A percentile compares a stretch with the other conserved stretches of the same genome.
These are phyloP conservation scores for Scelioninae gen. 1 DNA, from an alignment of 2,888 invertebrate species.

Conservation along the genomic window DNA sequence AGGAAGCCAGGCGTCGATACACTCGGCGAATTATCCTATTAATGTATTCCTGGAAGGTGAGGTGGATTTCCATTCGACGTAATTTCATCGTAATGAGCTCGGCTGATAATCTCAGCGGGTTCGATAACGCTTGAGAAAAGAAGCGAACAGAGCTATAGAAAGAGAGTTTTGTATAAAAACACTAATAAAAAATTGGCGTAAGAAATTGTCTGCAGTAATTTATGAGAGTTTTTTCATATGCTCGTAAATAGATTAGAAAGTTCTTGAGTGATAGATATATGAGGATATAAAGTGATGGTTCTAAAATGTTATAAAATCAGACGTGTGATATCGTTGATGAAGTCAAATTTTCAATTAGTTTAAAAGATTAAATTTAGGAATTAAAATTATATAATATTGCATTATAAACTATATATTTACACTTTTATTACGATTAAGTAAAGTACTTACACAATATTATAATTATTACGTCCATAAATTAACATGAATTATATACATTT, in stretches of 20 bases:
- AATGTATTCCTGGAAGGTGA: conserved; percentile 61
- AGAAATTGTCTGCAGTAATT: conserved; percentile 3
- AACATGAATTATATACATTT: no score
- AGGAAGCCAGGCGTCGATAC: conserved; percentile 54
- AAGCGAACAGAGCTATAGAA: neutral
- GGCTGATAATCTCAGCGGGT: conserved; percentile 40
- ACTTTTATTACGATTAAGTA: no score
- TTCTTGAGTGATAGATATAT: neutral
- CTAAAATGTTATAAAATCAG: neutral
- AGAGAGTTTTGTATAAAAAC: neutral
- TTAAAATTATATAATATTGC: no score
- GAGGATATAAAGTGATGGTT: neutral
- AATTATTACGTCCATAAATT: no score
- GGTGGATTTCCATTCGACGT: conserved; percentile 57
- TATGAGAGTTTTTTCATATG: neutral
- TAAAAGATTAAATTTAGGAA: no score
- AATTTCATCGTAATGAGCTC: conserved; percentile 51
- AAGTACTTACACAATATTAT: no score
- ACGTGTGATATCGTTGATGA: no score
- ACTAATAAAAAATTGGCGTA: neutral
- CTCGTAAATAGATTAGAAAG: conserved; percentile 5
- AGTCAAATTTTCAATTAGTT: no score
- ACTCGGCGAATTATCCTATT: conserved; percentile 59
- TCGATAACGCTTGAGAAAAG: conserved; percentile 17
- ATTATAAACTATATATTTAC: no score